Conservation (phyloP, 2,888 invertebrate genomes). For the Drosophila limbata region DNA sequence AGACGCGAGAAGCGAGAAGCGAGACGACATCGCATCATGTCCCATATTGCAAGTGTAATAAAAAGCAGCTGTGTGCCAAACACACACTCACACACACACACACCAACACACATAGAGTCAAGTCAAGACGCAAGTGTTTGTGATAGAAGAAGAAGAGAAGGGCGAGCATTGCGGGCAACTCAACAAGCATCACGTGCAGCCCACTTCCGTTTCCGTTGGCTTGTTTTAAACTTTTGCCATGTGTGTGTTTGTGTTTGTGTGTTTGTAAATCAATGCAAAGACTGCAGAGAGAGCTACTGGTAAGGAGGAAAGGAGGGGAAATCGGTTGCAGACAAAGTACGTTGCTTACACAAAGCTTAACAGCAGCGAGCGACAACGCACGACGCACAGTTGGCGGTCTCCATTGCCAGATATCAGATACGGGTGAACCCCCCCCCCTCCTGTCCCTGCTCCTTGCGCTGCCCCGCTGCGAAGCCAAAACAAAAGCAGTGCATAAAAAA, state of each 20-base stretch:
- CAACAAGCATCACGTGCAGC: conserved; percentile 77
- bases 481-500: conserved; percentile 73
- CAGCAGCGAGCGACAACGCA: conserved; percentile 66
- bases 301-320: not conserved
- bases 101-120: conserved; percentile 31
- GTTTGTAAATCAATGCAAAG: conserved; percentile 70
- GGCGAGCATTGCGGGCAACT: conserved; percentile 56
- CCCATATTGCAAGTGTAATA: conserved; percentile 78
- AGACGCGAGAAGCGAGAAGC: conserved; percentile 17
- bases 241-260: conserved; percentile 30
- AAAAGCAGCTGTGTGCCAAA: conserved; percentile 67
- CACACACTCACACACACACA: conserved; percentile 19
- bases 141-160: conserved; percentile 70
- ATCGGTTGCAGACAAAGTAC: conserved; percentile 69
- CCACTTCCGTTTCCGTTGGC: conserved; percentile 77
- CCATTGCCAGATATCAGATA: conserved; percentile 25
- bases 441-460: not conserved
- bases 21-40: conserved; percentile 66
- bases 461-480: conserved; percentile 49
- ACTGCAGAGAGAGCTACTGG: conserved; percentile 22
- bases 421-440: not conserved
- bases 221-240: conserved; percentile 73
- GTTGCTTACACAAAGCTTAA: conserved; percentile 79
- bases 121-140: conserved; percentile 66
- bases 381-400: conserved; percentile 68